These are phyloP conservation scores for Agrotis clavis DNA, from an alignment of 2,888 invertebrate species.

Conservation along the genomic window DNA sequence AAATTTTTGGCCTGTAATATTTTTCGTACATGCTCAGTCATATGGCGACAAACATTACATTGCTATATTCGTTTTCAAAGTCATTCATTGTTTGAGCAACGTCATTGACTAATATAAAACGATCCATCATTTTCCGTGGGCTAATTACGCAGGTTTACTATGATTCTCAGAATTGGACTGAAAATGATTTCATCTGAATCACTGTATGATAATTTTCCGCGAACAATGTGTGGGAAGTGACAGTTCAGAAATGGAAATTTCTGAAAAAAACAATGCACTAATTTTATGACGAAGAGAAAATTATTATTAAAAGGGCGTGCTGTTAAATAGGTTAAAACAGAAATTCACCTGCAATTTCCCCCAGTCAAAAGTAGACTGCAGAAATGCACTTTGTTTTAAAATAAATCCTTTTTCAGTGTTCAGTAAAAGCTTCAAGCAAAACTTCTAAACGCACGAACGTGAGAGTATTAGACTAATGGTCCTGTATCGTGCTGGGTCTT, in stretches of 20 bases:
- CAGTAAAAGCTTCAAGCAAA: conserved; percentile 45
- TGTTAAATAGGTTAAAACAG: neutral
- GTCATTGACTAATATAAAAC: conserved; percentile 29
- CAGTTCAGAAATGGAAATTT: neutral
- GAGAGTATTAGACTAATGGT: conserved; percentile 49
- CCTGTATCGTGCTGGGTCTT: conserved; percentile 35
- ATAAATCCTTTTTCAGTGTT: conserved; percentile 35
- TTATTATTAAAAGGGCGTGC: neutral
- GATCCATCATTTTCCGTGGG: conserved; percentile 8
- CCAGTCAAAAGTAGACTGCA: conserved; percentile 11
- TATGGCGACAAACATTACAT: neutral
- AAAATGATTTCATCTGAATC: conserved; percentile 31
- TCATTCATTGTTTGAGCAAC: conserved; percentile 18
- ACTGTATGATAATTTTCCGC: neutral
- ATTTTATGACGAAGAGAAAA: neutral
- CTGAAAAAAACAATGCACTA: neutral
- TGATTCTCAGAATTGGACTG: conserved; percentile 30
- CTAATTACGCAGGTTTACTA: conserved; percentile 21
- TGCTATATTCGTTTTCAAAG: conserved; percentile 8
- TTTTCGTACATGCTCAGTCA: neutral
- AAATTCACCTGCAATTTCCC: neutral
- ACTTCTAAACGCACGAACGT: conserved; percentile 28
- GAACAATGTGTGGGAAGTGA: conserved; percentile 19
- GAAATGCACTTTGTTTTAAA: conserved; percentile 27
- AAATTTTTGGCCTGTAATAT: neutral